Conservation (phyloP, 2,113 vertebrate genomes). For the Tauraco erythrolophus region DNA sequence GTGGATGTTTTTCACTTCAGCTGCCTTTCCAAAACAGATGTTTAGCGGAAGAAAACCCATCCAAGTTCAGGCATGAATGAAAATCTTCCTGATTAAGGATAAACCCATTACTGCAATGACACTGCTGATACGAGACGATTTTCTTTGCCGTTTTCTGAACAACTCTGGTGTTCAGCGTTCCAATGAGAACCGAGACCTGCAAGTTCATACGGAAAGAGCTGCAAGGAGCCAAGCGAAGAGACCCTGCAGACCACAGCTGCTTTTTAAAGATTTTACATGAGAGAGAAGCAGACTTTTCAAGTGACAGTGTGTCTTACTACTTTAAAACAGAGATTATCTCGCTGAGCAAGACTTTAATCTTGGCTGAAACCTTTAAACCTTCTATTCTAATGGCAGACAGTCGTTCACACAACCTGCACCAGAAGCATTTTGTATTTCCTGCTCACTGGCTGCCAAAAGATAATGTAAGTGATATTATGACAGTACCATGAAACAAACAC, state of each 20-base stretch:
- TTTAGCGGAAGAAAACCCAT: background rate
- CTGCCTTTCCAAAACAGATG: background rate
- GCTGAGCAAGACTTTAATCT: background rate
- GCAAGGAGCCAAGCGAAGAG: background rate
- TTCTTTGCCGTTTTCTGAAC: background rate
- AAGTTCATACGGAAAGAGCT: background rate
- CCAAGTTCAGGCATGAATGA: background rate
- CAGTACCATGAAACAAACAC: background rate
- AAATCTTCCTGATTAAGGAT: background rate
- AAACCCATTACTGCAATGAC: background rate
- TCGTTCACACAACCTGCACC: background rate
- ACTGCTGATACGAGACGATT: accelerated
- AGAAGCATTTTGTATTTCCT: accelerated
- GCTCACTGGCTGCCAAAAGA: background rate
- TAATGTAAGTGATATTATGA: background rate
- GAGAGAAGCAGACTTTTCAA: background rate
- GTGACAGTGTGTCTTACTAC: too few relatives aligned
- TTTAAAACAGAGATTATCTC: background rate
- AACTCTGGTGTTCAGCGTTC: background rate
- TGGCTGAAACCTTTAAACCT: background rate
- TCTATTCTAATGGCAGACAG: background rate
- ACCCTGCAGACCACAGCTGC: background rate
- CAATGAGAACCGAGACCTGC: accelerated
- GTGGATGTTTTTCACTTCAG: background rate
- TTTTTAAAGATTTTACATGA: accelerated